phyloP scores from a whole-genome alignment of 2,888 invertebrate genomes.

The Oegoconia quadripuncta region DNA sequence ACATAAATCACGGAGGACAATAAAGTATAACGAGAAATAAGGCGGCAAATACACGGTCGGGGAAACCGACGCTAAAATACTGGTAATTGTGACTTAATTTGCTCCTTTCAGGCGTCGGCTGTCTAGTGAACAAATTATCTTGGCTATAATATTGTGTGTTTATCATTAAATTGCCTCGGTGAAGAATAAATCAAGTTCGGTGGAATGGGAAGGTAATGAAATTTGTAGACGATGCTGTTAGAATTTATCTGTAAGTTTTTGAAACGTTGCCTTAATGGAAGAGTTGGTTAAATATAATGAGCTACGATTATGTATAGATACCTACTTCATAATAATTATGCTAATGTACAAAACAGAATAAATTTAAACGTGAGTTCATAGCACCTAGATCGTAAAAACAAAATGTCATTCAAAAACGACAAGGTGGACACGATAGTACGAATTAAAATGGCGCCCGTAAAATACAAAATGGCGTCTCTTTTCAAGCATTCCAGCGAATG shows the following conservation, averaged over 20 bases:
- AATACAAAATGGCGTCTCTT: too few relatives aligned
- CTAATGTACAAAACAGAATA: too few relatives aligned
- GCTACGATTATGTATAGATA: too few relatives aligned
- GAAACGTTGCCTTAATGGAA: too few relatives aligned
- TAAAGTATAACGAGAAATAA: constrained; percentile 37
- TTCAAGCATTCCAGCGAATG: too few relatives aligned
- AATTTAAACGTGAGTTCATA: too few relatives aligned
- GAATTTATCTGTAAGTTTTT: background rate
- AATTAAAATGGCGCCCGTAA: too few relatives aligned
- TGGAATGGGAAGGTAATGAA: constrained; percentile 13
- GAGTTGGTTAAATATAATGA: too few relatives aligned
- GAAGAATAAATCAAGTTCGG: constrained; percentile 36
- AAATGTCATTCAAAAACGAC: too few relatives aligned
- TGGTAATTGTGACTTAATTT: constrained; percentile 47
- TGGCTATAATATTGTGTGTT: constrained; percentile 35
- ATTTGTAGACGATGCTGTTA: constrained; percentile 9
- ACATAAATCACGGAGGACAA: constrained; percentile 32
- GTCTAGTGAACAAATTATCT: constrained; percentile 41
- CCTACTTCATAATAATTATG: too few relatives aligned
- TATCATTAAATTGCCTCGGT: constrained; percentile 33
- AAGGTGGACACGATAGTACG: too few relatives aligned
- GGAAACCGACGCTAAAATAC: constrained; percentile 33
- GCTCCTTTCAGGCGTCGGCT: constrained; percentile 37
- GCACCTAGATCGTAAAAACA: too few relatives aligned
- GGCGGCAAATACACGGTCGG: constrained; percentile 21